Evolutionary conservation across 2,113 vertebrate species (phyloP), one percentile per base, ranked within the genome.

Genomic region (Calyptomena viridis): DNA sequence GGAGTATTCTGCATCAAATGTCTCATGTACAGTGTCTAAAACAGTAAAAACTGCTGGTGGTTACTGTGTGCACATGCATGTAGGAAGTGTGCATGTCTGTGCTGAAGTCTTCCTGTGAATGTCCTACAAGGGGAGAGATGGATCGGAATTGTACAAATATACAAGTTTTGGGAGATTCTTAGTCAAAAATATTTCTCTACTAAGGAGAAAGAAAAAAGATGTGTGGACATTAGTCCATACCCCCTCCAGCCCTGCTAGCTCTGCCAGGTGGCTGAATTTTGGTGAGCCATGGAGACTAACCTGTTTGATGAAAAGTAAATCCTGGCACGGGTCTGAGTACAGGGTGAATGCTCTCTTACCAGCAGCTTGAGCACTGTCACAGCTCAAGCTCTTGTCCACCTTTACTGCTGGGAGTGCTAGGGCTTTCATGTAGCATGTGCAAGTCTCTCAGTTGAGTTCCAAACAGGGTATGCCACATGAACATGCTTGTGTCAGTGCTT

Each of bases 111-210:
- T 79, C 28, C 76, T 79, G 24, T 35, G 20, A 78, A 66, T 0
- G 1, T 53, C n/a, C 27, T 82, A 30, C 14, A 63, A 85, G 14
- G 8, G 0, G 4, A 25, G 3, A 3, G 17, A 52, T 3, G 2
- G 16, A 30, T 53, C n/a, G 44, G 27, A 33, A 18, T 14, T 62
- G 12, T 62, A 39, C 28, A 66, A 62, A 35, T 35, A 40, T 1
- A 50, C 23, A 53, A 12, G 19, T 84, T 72, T 67, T 37, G 39
- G 40, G 24, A 46, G 25, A 53, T 37, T 62, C 37, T 81, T 53
- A 7, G 16, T 42, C 21, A 56, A 74, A 20, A 44, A 67, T 18
- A 1, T 74, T 67, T 50, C n/a, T 60, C 23, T 74, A 8, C 25
- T 25, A 74, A 52, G 16, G 12, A 7, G 18, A 66, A 47, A 44